Evolutionary conservation across 2,797 vertebrate genomes (phyloP).

Genomic region (Rhabdophis nuchalis): DNA sequence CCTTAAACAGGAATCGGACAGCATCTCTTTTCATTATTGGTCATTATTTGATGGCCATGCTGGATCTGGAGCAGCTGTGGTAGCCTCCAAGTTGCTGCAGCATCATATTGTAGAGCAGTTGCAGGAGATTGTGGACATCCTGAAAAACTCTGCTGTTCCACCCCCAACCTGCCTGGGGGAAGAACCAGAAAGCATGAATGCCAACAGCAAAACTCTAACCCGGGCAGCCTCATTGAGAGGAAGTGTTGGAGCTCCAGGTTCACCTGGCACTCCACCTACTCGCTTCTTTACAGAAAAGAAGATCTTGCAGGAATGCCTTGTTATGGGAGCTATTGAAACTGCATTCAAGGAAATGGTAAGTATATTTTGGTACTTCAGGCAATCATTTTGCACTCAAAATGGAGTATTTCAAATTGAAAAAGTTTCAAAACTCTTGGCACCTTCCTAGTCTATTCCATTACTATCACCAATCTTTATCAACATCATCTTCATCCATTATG

Average conservation of each 20-base stretch:
- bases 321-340: slow-evolving; percentile 93
- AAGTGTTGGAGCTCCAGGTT: slow-evolving; percentile 83
- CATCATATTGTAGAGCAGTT: slow-evolving; percentile 89
- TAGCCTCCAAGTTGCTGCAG: slow-evolving; percentile 87
- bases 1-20: slow-evolving; percentile 75
- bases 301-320: slow-evolving; percentile 88
- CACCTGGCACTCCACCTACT: slow-evolving; percentile 81
- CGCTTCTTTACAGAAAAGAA: slow-evolving; percentile 97
- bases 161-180: slow-evolving; percentile 90
- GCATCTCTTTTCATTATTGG: slow-evolving; percentile 90
- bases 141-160: slow-evolving; percentile 76
- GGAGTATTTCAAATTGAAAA: not conserved
- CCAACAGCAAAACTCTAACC: slow-evolving; percentile 81
- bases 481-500: not conserved
- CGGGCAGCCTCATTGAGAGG: slow-evolving; percentile 86
- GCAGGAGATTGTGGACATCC: slow-evolving; percentile 87
- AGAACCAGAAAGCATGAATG: slow-evolving; percentile 75
- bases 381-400: not conserved
- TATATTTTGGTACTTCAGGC: not conserved
- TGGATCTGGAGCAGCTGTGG: slow-evolving; percentile 87
- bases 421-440: not conserved
- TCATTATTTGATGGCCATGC: slow-evolving; percentile 94
- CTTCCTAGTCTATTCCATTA: not conserved
- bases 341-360: slow-evolving; percentile 97
- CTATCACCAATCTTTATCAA: not conserved